Conservation (phyloP, 2,888 invertebrate species). For the Polydesmus complanatus region DNA sequence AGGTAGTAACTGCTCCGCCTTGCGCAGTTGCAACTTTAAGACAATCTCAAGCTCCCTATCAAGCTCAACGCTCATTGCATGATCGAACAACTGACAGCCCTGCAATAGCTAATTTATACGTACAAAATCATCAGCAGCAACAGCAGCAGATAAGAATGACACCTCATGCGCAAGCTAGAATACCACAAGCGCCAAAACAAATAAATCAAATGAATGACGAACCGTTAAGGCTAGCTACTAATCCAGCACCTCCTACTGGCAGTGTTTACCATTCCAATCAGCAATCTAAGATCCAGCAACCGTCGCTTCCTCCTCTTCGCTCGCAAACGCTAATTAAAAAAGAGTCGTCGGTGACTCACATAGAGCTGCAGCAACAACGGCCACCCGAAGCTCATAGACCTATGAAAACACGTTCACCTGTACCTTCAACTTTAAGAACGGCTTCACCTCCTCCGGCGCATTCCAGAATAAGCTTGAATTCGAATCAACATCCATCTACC, state of each 20-base stretch:
- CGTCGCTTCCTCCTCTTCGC: not conserved
- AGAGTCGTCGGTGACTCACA: not conserved
- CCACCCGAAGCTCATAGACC: conserved; percentile 7
- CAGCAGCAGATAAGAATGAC: conserved; percentile 5
- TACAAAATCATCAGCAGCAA: conserved; percentile 10
- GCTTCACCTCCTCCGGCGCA: conserved; percentile 8
- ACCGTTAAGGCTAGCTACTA: not conserved
- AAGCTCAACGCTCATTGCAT: conserved; percentile 17
- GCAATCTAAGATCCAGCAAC: conserved; percentile 6
- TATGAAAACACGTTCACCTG: conserved; percentile 17
- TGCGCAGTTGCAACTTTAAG: conserved; percentile 16
- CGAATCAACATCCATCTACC: conserved; percentile 18
- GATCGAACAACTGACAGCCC: conserved; percentile 49
- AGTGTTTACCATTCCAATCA: conserved; percentile 1
- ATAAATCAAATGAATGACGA: not conserved
- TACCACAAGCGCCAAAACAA: not conserved
- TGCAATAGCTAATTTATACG: conserved; percentile 39
- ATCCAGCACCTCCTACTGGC: not conserved
- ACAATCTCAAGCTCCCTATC: not conserved
- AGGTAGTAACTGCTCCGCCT: conserved; percentile 8
- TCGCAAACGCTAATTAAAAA: conserved; percentile 5
- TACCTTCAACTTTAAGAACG: conserved; percentile 18
- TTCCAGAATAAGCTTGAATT: not conserved
- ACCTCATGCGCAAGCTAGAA: not conserved
- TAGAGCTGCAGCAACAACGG: not conserved